Base-by-base conservation (phyloP, 2,797 vertebrate species). In the Cuniculus paca region DNA sequence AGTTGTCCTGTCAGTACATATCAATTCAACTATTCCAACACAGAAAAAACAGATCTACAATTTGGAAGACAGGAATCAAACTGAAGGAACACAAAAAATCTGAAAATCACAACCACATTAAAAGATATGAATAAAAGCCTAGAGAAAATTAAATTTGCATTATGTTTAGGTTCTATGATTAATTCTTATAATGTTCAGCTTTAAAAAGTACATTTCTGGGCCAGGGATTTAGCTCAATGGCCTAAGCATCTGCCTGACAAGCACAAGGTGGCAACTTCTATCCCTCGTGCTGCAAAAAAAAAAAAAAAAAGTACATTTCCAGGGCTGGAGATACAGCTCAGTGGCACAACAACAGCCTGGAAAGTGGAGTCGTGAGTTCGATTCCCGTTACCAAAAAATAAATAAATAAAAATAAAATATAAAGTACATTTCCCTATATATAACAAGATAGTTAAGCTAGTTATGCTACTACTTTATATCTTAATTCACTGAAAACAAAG, bases 31-130 rank as follows among this genome's bases (percentile, higher is more conserved):
- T 88, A 94, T 52, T 78, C 28, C 86, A 72, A 90, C 28, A 94
- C 88, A 85, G 45, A 45, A 92, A 24, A 94, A 95, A 88, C 13
- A 84, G 5, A 74, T 39, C 6, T 91, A 34, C 1, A 61, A 61
- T 54, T 60, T 85, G 6, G 80, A 81, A 89, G 26, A 77, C 2
- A 96, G 48, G 45, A 94, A 63, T 91, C 68, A 95, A 89, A 74
- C 11, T 92, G 42, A 96, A 88, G 4, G 13, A 84, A 85, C 20
- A 72, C 42, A 88, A 78, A 50, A 90, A 94, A 90, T 87, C 1
- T 70, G 13, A 96, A 93, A 91, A 48, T n/a, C n/a, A 90, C 34
- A 42, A 93, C 39, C 61, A 39, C 72, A 60, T 24, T 78, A 61
- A 91, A 94, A 93, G 34, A 79, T 56, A 65, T 39, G 75, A 92